Conservation (phyloP, 2,797 vertebrate genomes). For the Stomatorhinus walkeri region DNA sequence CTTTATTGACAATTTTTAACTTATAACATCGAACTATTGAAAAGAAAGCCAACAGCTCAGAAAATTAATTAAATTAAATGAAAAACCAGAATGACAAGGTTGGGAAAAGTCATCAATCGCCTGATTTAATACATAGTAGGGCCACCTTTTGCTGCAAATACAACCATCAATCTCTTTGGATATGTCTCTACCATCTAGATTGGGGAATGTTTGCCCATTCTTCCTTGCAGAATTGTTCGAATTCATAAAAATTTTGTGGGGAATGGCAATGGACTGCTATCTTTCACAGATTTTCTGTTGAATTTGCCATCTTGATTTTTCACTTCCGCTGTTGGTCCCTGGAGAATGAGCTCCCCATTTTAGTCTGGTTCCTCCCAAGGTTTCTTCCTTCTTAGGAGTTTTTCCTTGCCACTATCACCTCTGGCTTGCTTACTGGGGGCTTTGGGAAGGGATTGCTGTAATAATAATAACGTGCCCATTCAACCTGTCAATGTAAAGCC, state of each 20-base stretch:
- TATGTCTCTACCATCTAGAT: not conserved
- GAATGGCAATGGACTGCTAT: not conserved
- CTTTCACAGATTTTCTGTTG: not conserved
- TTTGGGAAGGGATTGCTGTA: not conserved
- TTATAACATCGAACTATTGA: not conserved
- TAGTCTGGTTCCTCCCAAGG: not conserved
- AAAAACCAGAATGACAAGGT: not conserved
- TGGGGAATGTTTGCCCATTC: not conserved
- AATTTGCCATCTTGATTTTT: not conserved
- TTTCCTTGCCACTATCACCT: not conserved
- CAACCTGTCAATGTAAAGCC: not conserved
- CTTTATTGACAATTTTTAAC: too few relatives aligned
- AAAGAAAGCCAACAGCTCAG: not conserved
- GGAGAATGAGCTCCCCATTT: not conserved
- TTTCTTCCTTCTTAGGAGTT: not conserved
- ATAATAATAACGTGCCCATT: not conserved
- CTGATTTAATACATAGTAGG: not conserved
- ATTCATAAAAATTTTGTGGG: not conserved
- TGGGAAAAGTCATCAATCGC: not conserved
- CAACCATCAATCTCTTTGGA: too few relatives aligned
- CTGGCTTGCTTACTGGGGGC: not conserved
- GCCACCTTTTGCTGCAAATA: too few relatives aligned
- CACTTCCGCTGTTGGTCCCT: not conserved
- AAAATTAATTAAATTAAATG: not conserved
- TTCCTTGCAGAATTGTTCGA: not conserved